Evolutionary conservation across 2,113 vertebrate genomes (phyloP).

Genomic region (Pseudois nayaur): DNA sequence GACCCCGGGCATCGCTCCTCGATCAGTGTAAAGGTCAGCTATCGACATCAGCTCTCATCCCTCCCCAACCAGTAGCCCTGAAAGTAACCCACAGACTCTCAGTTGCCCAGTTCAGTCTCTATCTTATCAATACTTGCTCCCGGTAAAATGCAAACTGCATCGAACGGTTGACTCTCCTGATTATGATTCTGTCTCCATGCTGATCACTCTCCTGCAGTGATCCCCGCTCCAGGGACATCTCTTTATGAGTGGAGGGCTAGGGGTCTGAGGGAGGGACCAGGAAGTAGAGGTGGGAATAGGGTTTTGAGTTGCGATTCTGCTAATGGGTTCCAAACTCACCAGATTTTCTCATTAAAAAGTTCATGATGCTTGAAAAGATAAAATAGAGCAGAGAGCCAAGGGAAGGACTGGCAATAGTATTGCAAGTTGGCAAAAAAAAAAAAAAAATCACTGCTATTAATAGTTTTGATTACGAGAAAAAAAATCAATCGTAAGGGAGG

Average conservation of each 20-base stretch:
- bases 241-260: background rate
- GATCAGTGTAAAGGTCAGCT: background rate
- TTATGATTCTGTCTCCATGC: background rate
- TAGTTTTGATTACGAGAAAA: background rate
- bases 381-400: background rate
- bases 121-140: background rate
- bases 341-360: background rate
- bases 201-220: background rate
- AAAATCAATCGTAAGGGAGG: background rate
- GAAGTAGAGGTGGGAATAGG: background rate
- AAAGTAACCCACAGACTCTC: background rate
- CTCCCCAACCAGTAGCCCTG: background rate
- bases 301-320: background rate
- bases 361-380: background rate
- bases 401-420: background rate
- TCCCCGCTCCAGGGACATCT: background rate
- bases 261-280: accelerated
- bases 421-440: background rate
- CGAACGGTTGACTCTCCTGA: accelerated
- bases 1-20: accelerated
- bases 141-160: background rate
- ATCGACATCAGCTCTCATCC: background rate
- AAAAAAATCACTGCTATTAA: background rate
- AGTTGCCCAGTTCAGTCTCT: background rate
- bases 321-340: background rate